Percentiles rank a stretch among this genome's conserved stretches.
Conservation (phyloP, 2,888 invertebrate genomes). For the Ferrisia virgata region DNA sequence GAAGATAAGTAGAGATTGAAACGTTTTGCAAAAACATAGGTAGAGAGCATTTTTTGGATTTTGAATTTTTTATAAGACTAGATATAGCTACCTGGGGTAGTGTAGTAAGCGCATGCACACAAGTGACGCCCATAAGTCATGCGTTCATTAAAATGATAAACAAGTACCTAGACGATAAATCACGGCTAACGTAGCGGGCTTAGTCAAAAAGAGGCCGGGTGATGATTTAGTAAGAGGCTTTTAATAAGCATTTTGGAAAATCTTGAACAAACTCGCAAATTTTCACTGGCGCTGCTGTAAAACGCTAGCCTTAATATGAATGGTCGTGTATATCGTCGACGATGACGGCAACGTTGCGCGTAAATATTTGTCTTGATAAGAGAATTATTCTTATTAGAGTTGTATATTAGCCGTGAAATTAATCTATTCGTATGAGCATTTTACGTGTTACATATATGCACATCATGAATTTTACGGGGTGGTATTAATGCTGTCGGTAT, state of each 20-base stretch:
- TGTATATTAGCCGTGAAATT: constrained; percentile 41
- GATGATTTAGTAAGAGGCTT: constrained; percentile 28
- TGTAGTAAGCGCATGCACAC: neutral
- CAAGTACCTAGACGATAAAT: constrained; percentile 1
- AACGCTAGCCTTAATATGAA: neutral
- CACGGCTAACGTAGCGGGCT: neutral
- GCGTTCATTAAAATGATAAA: constrained; percentile 28
- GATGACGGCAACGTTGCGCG: neutral
- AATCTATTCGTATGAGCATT: constrained; percentile 36
- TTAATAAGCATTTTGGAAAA: constrained; percentile 19
- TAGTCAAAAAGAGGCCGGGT: neutral
- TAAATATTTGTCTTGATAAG: constrained; percentile 38
- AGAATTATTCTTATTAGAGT: constrained; percentile 38
- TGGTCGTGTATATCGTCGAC: neutral
- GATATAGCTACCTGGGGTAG: no score
- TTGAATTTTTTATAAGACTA: neutral
- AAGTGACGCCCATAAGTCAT: neutral
- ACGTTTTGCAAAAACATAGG: neutral
- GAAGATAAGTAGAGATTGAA: neutral
- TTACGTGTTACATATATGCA: neutral
- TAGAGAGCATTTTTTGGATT: neutral
- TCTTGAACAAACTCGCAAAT: constrained; percentile 11
- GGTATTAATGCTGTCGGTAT: constrained; percentile 35
- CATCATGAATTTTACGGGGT: constrained; percentile 31
- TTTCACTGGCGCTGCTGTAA: neutral